phyloP scores from a whole-genome alignment of 1,140 invertebrate genomes.

The Pteromalus puparum region DNA sequence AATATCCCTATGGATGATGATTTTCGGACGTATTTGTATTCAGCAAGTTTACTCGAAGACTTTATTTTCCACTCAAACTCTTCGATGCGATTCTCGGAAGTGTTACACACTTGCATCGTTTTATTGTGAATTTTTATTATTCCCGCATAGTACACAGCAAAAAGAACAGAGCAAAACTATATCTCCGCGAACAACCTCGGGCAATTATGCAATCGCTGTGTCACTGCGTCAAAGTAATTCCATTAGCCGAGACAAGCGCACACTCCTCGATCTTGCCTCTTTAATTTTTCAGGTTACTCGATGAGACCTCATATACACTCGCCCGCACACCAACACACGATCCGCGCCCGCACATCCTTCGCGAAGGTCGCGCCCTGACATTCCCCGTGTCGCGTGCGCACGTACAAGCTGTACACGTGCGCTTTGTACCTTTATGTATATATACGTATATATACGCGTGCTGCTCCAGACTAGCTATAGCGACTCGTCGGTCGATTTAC shows the following conservation, averaged over 20 bases:
- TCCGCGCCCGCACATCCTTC: constrained; percentile 42
- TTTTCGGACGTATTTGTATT: background rate
- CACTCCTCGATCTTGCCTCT: background rate
- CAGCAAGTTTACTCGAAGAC: background rate
- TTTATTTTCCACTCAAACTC: background rate
- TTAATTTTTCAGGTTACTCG: background rate
- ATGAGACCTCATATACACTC: background rate
- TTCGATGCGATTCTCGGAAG: background rate
- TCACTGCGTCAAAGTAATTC: constrained; percentile 74
- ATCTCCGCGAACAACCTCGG: constrained; percentile 56
- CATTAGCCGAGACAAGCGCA: constrained; percentile 69
- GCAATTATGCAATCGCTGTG: constrained; percentile 74
- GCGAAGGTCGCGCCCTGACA: constrained; percentile 58
- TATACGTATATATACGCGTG: background rate
- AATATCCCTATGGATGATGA: background rate
- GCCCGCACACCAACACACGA: background rate
- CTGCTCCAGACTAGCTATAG: background rate
- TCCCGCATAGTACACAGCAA: constrained; percentile 30
- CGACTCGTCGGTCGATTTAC: constrained; percentile 52
- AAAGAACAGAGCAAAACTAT: constrained; percentile 30
- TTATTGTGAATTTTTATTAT: background rate
- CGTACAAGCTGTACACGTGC: constrained; percentile 2
- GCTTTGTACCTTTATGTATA: too few species aligned
- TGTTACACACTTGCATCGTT: too few species aligned
- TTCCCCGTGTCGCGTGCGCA: constrained; percentile 50